These are phyloP conservation scores for Henricia sp. DNA, from an alignment of 53 echinoderm and acorn worm species.

Conservation along the genomic window DNA sequence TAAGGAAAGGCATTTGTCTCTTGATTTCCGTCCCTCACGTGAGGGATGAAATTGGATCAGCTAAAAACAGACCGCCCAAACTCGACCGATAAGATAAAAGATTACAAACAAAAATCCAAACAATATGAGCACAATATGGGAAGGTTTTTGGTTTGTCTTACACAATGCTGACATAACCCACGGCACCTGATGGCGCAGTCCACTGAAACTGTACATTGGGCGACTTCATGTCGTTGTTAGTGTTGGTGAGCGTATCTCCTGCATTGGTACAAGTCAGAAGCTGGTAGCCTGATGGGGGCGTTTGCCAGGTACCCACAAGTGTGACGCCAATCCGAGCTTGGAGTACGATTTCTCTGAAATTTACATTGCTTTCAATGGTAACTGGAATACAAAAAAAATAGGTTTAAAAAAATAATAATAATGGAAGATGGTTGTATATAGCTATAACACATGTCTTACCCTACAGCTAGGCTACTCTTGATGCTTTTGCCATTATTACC, in stretches of 20 bases:
- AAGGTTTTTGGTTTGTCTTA: constrained; percentile 30
- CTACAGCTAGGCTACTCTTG: too few species aligned
- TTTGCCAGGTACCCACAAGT: constrained; percentile 42
- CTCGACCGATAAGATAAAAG: too few species aligned
- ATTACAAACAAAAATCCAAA: not conserved
- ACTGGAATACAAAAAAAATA: constrained; percentile 30
- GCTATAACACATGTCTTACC: too few species aligned
- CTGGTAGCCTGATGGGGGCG: constrained; percentile 2
- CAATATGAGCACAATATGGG: not conserved
- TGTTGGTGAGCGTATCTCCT: constrained; percentile 55
- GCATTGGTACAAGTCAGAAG: constrained; percentile 25
- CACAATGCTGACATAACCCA: constrained; percentile 40
- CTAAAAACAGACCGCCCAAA: too few species aligned
- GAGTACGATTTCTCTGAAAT: constrained; percentile 63
- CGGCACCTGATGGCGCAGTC: constrained; percentile 28
- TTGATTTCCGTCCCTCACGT: too few species aligned
- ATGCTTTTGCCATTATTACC: too few species aligned
- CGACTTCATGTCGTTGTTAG: not conserved
- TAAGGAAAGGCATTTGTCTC: too few species aligned
- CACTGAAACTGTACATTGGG: constrained; percentile 35
- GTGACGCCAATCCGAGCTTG: constrained; percentile 29
- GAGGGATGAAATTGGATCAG: too few species aligned
- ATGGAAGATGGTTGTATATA: too few species aligned
- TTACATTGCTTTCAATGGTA: constrained; percentile 9
- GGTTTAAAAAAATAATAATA: too few species aligned